Base-by-base conservation (phyloP, 2,113 vertebrate species). In the Brevimyrus niger region DNA sequence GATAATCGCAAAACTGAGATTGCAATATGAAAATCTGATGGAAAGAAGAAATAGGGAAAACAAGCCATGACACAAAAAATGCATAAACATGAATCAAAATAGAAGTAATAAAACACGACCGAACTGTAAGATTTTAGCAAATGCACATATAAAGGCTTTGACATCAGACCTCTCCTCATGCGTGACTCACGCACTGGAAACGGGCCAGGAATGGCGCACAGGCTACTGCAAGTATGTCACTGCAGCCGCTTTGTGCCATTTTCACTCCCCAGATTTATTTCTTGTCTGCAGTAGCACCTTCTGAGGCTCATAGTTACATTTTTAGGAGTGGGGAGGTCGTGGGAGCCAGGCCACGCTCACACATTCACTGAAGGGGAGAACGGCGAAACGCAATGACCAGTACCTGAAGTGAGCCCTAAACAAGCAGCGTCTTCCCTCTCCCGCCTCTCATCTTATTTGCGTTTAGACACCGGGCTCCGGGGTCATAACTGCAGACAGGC, bases 221-320 rank as follows among this genome's bases (percentile, higher is more conserved):
- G 31, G 65, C 47, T 55, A 38, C 15, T 35, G 89, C 27, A 89
- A 48, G 69, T 21, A 55, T 15, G 23, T 80, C 86, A 38, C 23
- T 69, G 44, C 35, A 44, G 11, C 42, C 38, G 35, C n/a, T 38
- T 47, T 44, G 23, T 86, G 48, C 19, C 38, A 86, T 88, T 65
- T 88, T 86, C 80, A 8, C 44, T 86, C 3, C 27, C n/a, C 76
- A 58, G 46, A 55, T 55, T 88, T 89, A 89, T 85, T 23, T n/a
- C 42, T 15, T 58, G 86, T 89, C 87, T 82, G 21, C 46, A 86
- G 42, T 69, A 73, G 88, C 84, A 84, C 80, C 38, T 90, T 86
- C 87, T 27, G 86, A 89, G 48, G 50, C 55, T 48, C 58, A 82
- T 44, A 15, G 87, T 88, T 44, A 84, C 86, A 82, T 84, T 86